These are phyloP conservation scores for Quadriops clusia DNA, from an alignment of 2,888 invertebrate species.

Conservation along the genomic window DNA sequence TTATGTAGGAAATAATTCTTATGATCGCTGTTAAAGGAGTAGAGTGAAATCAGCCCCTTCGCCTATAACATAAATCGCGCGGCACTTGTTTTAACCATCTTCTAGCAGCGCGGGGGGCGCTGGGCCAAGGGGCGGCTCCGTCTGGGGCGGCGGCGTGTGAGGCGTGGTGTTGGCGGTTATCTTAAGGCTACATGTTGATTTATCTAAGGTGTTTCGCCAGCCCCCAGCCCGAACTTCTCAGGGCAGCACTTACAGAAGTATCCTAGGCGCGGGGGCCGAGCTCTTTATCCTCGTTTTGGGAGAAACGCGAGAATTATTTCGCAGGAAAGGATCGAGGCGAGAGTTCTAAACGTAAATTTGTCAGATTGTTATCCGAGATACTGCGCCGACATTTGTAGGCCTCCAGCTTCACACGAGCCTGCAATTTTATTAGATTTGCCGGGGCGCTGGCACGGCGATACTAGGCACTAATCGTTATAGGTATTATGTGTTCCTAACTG, in stretches of 20 bases:
- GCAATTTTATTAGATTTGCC: conserved; percentile 20
- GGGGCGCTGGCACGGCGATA: no score
- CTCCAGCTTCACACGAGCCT: conserved; percentile 17
- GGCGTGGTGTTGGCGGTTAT: conserved; percentile 18
- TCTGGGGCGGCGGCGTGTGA: conserved; percentile 11
- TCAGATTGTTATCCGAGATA: conserved; percentile 22
- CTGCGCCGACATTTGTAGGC: conserved; percentile 19
- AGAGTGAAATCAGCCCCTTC: no score
- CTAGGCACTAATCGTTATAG: no score
- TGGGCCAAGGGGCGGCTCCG: no score
- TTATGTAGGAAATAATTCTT: no score
- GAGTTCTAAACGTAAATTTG: conserved; percentile 18
- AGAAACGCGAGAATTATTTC: conserved; percentile 10
- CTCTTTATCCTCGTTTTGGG: conserved; percentile 16
- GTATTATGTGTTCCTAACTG: no score
- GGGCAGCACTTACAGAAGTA: conserved; percentile 18
- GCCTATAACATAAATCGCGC: conserved; percentile 14
- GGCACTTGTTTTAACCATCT: conserved; percentile 17
- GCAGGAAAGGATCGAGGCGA: conserved; percentile 1
- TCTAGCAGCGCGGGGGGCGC: conserved; percentile 14
- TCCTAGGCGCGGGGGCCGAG: conserved; percentile 14
- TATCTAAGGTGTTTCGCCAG: conserved; percentile 19
- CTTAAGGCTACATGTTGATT: conserved; percentile 20
- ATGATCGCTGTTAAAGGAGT: no score
- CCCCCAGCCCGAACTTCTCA: no score